These are phyloP conservation scores for Oncorhynchus keta DNA, from an alignment of 2,113 vertebrate genomes.

Conservation along the genomic window DNA sequence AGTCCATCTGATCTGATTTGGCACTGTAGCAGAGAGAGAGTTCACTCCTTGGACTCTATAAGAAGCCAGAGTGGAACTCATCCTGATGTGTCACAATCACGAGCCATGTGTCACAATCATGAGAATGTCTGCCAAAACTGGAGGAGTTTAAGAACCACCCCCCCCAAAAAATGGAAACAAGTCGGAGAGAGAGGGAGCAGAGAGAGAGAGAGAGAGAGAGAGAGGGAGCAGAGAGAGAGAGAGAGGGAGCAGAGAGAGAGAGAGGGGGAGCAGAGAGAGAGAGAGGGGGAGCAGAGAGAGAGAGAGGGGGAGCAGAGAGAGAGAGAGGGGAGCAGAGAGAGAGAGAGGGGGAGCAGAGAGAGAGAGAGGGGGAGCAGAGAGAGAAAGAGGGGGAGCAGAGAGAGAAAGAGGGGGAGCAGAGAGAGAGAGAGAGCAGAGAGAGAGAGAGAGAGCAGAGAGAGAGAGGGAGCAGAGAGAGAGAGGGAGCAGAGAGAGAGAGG, in stretches of 20 bases:
- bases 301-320: too few species aligned
- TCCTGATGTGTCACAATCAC: conserved; percentile 8
- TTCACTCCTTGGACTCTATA: neutral
- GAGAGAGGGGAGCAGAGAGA: neutral
- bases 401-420: neutral
- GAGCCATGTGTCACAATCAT: conserved; percentile 13
- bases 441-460: too few species aligned
- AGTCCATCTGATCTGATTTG: conserved; percentile 22
- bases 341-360: neutral
- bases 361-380: neutral
- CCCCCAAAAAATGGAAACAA: neutral
- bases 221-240: too few species aligned
- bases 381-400: too few species aligned
- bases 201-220: too few species aligned
- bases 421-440: neutral
- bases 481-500: neutral
- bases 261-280: neutral
- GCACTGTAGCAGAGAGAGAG: conserved; percentile 3
- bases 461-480: neutral
- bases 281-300: neutral
- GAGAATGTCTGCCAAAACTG: neutral
- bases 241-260: neutral
- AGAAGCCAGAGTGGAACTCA: conserved; percentile 2
- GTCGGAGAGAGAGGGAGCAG: neutral
- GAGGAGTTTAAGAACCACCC: neutral